Conservation (phyloP, 2,113 vertebrate genomes). For the Osmerus eperlanus region DNA sequence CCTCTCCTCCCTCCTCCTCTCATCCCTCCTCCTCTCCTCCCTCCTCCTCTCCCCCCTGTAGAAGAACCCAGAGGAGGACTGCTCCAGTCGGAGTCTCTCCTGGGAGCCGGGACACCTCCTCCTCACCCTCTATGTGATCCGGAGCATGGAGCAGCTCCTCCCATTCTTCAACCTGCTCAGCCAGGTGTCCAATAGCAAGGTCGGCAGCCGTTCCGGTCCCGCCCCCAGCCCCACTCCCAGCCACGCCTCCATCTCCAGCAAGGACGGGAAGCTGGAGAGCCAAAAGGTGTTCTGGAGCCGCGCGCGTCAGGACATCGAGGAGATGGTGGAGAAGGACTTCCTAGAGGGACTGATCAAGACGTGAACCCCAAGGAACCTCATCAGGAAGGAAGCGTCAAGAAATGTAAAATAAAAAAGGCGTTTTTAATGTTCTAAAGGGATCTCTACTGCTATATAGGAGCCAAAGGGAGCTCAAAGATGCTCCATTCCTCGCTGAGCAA, state of each 20-base stretch:
- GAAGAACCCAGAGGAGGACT: conserved; percentile 96
- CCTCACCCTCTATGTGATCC: conserved; percentile 87
- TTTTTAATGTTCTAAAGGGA: neutral
- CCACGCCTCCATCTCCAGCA: conserved; percentile 75
- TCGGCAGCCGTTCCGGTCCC: conserved; percentile 83
- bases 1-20: neutral
- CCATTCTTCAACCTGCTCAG: conserved; percentile 97
- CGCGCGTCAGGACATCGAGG: conserved; percentile 94
- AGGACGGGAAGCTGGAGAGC: conserved; percentile 91
- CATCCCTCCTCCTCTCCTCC: neutral
- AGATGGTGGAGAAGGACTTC: conserved; percentile 98
- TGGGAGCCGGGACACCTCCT: conserved; percentile 94
- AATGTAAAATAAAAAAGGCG: neutral
- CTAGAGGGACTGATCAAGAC: conserved; percentile 94
- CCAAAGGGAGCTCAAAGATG: neutral
- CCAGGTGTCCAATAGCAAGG: conserved; percentile 95
- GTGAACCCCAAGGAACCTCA: conserved; percentile 58
- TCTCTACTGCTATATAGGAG: neutral
- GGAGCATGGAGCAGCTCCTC: conserved; percentile 95
- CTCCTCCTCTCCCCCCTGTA: conserved; percentile 38
- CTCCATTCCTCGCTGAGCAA: no score
- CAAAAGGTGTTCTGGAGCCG: conserved; percentile 92
- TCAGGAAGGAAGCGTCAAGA: no score
- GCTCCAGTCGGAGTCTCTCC: conserved; percentile 78
- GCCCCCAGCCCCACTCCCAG: conserved; percentile 76